Evolutionary conservation across 2,113 vertebrate species (phyloP), one percentile per base, ranked within the genome.

Genomic region (Rostratula benghalensis): DNA sequence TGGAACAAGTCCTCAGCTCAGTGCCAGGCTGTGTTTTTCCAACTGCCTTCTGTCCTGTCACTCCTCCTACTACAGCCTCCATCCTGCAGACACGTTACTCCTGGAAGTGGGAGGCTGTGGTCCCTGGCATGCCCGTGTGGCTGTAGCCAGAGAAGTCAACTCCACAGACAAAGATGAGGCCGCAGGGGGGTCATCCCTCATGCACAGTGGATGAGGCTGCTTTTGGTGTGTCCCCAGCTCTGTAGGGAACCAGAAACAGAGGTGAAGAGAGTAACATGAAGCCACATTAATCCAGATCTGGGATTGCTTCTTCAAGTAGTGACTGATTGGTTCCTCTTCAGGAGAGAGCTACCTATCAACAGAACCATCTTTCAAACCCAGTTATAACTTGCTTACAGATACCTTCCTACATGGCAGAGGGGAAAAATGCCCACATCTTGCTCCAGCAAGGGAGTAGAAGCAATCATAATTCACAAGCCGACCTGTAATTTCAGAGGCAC

Each of bases 11-110:
- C 78, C 59, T 91, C 87, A 73, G 54, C 69, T 96, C 50, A 73
- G 50, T 94, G 90, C 87, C 87, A 96, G 78, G 46, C 70, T 90
- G 82, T 85, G 92, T 89, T 95, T 95, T 84, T 79, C 87, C 71
- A 76, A 59, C 59, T 69, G 84, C 75, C 67, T 97, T 94, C 83
- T 91, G 80, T 92, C 79, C 79, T 15, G 2, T 81, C 1, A 0
- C 61, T 95, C 73, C 78, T 94, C 30, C 81, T 90, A 28, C 90
- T 83, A 57, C 74, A 90, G 78, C 45, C 35, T 87, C 41, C 67
- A 56, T 61, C 15, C 39, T 1, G 2, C 69, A 80, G 39, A 65
- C 41, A 33, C 5, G 2, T 84, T 35, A 30, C 43, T 95, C 9
- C 69, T 64, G 73, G 83, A 79, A 45, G 14, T 60, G 50, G 59